Evolutionary conservation across 2,113 vertebrate genomes (phyloP).

Genomic region (Circaetus cinerascens): DNA sequence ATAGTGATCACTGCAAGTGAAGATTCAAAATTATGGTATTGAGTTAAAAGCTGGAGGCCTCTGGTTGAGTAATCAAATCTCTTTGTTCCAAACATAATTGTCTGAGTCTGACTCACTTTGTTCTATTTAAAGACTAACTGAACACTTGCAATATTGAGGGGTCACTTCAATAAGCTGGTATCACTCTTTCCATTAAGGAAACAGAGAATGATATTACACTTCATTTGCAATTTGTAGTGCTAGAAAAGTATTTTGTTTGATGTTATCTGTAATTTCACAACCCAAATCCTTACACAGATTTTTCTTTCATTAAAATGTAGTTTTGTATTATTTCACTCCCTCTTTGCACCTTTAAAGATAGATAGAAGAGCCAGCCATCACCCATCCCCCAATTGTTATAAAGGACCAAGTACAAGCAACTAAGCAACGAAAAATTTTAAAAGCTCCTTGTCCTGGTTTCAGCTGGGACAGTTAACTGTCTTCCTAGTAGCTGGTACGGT

Average conservation of each 20-base stretch:
- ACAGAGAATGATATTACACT: not conserved
- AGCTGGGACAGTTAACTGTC: too few relatives aligned
- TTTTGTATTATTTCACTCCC: not conserved
- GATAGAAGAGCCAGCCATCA: not conserved
- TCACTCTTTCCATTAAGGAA: not conserved
- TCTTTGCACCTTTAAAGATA: not conserved
- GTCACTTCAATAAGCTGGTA: not conserved
- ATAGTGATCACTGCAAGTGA: not conserved
- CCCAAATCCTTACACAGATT: not conserved
- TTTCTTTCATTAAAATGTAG: not conserved
- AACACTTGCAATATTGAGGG: not conserved
- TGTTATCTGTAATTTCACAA: not conserved
- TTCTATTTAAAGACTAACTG: constrained; percentile 26
- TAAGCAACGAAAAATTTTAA: not conserved
- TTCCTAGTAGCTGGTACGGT: too few relatives aligned
- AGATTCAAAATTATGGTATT: not conserved
- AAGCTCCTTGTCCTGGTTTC: too few relatives aligned
- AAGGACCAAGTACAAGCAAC: not conserved
- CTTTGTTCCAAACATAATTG: constrained; percentile 1
- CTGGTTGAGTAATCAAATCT: constrained; percentile 2
- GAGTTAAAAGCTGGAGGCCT: not conserved
- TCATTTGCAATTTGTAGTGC: not conserved
- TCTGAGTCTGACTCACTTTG: not conserved
- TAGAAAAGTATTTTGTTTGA: not conserved
- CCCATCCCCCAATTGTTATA: not conserved